Percentiles rank a stretch among this genome's conserved stretches.
Conservation (phyloP, 1,140 invertebrate species). For the Campoletis sonorensis region DNA sequence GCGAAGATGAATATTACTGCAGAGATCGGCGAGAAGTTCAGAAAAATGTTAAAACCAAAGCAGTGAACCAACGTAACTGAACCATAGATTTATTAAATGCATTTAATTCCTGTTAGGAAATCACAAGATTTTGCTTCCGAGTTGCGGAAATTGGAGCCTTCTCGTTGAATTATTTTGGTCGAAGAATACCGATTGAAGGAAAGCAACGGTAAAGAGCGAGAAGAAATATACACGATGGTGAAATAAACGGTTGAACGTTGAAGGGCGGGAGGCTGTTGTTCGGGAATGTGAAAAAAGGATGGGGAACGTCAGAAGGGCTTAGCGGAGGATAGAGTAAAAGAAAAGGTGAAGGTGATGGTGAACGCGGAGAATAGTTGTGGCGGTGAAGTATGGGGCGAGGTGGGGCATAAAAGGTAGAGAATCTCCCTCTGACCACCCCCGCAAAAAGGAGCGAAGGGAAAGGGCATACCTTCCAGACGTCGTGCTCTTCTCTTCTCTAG, state of each 20-base stretch:
- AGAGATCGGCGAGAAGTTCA: no score
- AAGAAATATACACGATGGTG: neutral
- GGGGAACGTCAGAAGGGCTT: neutral
- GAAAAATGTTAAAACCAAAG: no score
- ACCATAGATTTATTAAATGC: neutral
- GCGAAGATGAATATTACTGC: no score
- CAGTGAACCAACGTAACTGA: no score
- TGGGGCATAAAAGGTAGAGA: constrained; percentile 8
- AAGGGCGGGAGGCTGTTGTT: neutral
- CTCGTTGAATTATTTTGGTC: constrained; percentile 22
- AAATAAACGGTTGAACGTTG: neutral
- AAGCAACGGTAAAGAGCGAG: neutral
- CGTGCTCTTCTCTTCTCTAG: constrained; percentile 4
- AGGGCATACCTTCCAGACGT: neutral
- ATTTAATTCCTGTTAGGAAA: constrained; percentile 2
- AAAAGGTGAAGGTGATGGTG: constrained; percentile 1
- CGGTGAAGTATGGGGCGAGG: neutral
- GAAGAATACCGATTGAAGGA: constrained; percentile 18
- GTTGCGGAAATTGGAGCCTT: constrained; percentile 15
- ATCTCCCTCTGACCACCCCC: constrained; percentile 7
- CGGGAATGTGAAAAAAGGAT: neutral
- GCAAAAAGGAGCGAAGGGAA: neutral
- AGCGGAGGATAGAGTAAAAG: neutral
- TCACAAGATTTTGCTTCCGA: neutral
- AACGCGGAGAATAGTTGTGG: constrained; percentile 15